Evolutionary conservation across 2,888 invertebrate species (phyloP), one percentile per base, ranked within the genome.

Genomic region (Meta bourneti): DNA sequence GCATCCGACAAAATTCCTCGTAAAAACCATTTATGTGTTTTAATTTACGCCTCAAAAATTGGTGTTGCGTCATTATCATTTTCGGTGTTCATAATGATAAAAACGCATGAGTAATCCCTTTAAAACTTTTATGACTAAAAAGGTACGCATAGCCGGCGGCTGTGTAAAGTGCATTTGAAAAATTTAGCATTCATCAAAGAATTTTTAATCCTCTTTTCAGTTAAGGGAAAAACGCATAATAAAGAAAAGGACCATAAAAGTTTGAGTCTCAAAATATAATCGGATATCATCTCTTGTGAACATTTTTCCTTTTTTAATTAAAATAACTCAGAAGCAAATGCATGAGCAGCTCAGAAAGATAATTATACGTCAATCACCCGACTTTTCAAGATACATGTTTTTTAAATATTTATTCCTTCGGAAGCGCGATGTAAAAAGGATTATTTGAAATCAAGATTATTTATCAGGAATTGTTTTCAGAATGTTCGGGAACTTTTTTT

Each of bases 311-410:
- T 61, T 61, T 61, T 61, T 79, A 54, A 82, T 82, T 82, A 82
- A 71, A 70, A 49, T 70, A 19, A 19, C 49, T 20, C 70, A 71
- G 69, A 82, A 48, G 51, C 70, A 71, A 71, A 82, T 48, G 70
- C n/a, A n/a, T n/a, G 11, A n/a, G 48, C 69, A 70, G 19, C 19
- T 82, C 70, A 49, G n/a, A 49, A 61, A 19, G 11, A 82, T 82
- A 82, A 82, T 82, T 82, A 82, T 82, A 70, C 81, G 81, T 82
- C 81, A 82, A 82, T 71, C 81, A 71, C 34, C n/a, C 5, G 0
- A 19, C 19, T 13, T 77, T 79, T 79, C 49, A 1, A 34, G 34
- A 49, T 48, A 16, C 49, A n/a, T 16, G 49, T 77, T 79, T 19
- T 79, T 54, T 19, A n/a, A 16, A 11, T 1, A 20, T 9, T 61